Evolutionary conservation across 1,140 invertebrate species (phyloP).

Genomic region (Neuroterus valhalla): DNA sequence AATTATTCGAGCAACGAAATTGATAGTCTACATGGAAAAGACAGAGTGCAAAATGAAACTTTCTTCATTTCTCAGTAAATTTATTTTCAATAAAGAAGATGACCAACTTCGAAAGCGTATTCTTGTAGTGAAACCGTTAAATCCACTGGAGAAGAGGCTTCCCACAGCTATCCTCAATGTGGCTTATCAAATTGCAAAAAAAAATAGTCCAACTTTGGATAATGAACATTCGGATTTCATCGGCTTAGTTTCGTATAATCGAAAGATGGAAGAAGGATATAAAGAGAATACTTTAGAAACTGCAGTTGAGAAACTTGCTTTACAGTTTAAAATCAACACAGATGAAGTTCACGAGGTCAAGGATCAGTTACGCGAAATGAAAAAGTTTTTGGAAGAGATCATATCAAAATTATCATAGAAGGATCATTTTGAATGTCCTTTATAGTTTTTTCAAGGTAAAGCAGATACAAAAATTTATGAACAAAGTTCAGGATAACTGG

Average conservation of each 20-base stretch:
- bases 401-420: neutral
- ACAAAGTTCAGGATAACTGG: no score
- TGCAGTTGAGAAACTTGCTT: slow-evolving; percentile 56
- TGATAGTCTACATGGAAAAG: slow-evolving; percentile 82
- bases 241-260: slow-evolving; percentile 58
- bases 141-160: slow-evolving; percentile 79
- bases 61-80: slow-evolving; percentile 70
- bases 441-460: neutral
- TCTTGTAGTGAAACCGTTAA: slow-evolving; percentile 80
- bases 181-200: slow-evolving; percentile 78
- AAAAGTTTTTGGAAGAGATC: slow-evolving; percentile 63
- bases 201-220: slow-evolving; percentile 58
- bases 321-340: slow-evolving; percentile 61
- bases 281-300: slow-evolving; percentile 46
- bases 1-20: slow-evolving; percentile 80
- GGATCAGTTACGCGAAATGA: slow-evolving; percentile 61
- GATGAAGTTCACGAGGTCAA: slow-evolving; percentile 62
- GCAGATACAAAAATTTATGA: neutral
- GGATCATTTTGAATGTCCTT: neutral
- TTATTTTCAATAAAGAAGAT: slow-evolving; percentile 68
- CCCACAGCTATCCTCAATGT: slow-evolving; percentile 80
- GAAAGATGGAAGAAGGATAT: slow-evolving; percentile 52
- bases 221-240: slow-evolving; percentile 57
- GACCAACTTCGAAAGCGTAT: slow-evolving; percentile 69
- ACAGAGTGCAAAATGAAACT: slow-evolving; percentile 78